Evolutionary conservation across 2,888 invertebrate genomes (phyloP), one percentile per base, ranked within the genome.

Genomic region (Perithous albicinctus): DNA sequence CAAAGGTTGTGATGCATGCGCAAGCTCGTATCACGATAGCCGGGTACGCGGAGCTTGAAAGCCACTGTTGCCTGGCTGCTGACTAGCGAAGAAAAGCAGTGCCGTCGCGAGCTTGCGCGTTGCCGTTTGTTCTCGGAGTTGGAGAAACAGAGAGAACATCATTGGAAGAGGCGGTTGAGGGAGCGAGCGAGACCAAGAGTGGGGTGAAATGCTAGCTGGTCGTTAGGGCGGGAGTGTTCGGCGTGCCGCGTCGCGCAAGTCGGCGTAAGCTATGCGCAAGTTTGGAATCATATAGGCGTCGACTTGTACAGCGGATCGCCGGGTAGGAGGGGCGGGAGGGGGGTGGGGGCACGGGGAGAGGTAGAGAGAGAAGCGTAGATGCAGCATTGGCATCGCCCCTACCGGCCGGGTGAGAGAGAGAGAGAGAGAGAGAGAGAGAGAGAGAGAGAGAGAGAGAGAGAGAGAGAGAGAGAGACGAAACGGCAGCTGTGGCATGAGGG

Each of bases 201-300:
- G 43, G 38, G 29, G 26, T 12, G 63, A 15, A n/a, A n/a, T n/a
- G n/a, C 12, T 2, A 43, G 26, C 41, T n/a, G 18, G 41, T 77
- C 80, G 86, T 79, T 80, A 70, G 72, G 80, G 79, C 80, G 84
- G 78, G 74, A 82, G 79, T 66, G 77, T 63, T 67, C 51, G 73
- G 56, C 63, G 72, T 26, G 74, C 35, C 64, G 70, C 46, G 29
- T 32, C 70, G 81, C 82, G 82, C 77, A 78, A 41, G 56, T 29
- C 61, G 15, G 41, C 35, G 23, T 26, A 35, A 48, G 66, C 66
- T 67, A 20, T 18, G 67, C 67, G 67, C 67, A 67, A 67, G 35
- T 48, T 75, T 48, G 51, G 10, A 72, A 51, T 66, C 78, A 61
- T 35, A 74, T 46, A 41, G 43, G 51, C 66, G 66, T 73, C 73